Conservation (phyloP, 2,888 invertebrate species). For the Mythimna ferrago region DNA sequence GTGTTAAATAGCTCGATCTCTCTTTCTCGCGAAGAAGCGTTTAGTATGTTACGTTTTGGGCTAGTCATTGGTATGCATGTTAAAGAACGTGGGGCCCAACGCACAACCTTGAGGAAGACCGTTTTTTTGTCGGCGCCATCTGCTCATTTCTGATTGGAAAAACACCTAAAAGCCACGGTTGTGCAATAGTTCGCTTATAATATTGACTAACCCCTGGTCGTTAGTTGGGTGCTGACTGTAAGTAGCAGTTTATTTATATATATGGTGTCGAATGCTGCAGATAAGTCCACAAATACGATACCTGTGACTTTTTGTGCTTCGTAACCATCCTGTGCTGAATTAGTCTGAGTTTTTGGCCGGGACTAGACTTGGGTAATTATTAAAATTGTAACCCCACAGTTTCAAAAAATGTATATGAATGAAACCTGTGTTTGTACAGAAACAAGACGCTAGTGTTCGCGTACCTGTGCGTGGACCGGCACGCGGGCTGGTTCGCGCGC, state of each 20-base stretch:
- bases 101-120: not conserved
- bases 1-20: too few species aligned
- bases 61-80: not conserved
- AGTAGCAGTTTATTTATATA: not conserved
- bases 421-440: conserved; percentile 83
- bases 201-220: not conserved
- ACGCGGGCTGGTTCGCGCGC: conserved; percentile 98
- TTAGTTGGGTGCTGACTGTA: not conserved
- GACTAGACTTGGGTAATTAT: too few species aligned
- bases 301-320: not conserved
- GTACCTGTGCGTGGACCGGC: conserved; percentile 97
- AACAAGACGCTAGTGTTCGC: conserved; percentile 99
- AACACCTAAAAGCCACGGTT: not conserved
- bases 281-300: not conserved
- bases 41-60: not conserved
- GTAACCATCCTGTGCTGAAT: too few species aligned
- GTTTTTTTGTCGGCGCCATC: not conserved
- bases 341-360: too few species aligned
- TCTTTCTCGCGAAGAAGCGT: not conserved
- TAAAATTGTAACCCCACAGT: too few species aligned
- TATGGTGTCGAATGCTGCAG: not conserved
- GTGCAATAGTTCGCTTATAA: not conserved
- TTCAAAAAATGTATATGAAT: too few species aligned
- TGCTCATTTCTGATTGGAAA: not conserved
- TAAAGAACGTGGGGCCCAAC: not conserved